Base-by-base conservation (phyloP, 2,888 invertebrate genomes). In the Alloplasta piceator region DNA sequence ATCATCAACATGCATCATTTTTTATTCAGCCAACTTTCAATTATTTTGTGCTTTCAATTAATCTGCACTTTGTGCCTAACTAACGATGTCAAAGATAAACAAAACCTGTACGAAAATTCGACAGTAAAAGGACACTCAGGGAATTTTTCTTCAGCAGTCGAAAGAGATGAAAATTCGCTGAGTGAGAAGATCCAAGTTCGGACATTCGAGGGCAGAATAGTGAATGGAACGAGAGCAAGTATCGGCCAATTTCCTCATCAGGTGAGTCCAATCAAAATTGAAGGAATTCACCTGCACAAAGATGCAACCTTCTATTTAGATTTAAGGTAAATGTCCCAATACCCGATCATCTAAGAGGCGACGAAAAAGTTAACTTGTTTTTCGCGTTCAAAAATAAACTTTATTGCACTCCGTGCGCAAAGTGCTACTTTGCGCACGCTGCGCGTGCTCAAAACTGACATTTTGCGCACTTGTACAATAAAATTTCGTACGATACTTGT, bases 161-260 rank as follows among this genome's bases (percentile, higher is more conserved):
- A 14, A 1, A 4, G 43, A 6, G 39, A 60, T 52, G 52, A 10
- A 60, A 46, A 72, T 58, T 10, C 1, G 38, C 14, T 10, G 39
- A 12, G n/a, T 38, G 43, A 72, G 9, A 38, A 36, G 60, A 1
- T 14, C 5, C 41, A 66, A 36, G 14, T 74, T 41, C 50, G 43
- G n/a, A 58, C 36, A 60, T 64, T 77, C 39, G 72, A 80, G 10
- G 61, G 67, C 36, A 77, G 80, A 6, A 80, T 80, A 64, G 80
- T 80, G 12, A 80, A 80, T 52, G 80, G 77, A 58, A 80, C 80
- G n/a, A 77, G 68, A 77, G 80, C 80, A 16, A 5, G 1, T 0
- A 16, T 38, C 0, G 73, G 39, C 36, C 77, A 73, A 46, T 73
- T 80, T 14, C 77, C 77, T 1, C 77, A 80, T 68, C 80, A 80